phyloP scores from a whole-genome alignment of 2,797 vertebrate genomes.

The Cygnus olor region DNA sequence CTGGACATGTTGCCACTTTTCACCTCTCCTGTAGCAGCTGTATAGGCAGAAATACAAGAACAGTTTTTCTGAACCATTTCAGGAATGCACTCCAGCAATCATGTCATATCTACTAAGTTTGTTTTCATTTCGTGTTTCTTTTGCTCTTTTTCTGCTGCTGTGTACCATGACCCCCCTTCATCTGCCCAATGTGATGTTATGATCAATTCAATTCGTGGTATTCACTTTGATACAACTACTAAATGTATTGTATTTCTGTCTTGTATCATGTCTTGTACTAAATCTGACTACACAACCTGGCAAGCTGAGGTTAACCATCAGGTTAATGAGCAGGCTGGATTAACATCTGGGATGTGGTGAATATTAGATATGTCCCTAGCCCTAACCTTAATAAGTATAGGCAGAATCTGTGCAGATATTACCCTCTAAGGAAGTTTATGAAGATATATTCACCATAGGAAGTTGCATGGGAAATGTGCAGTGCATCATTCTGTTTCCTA shows the following conservation, averaged over 20 bases:
- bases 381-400: not conserved
- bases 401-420: not conserved
- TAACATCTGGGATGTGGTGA: not conserved
- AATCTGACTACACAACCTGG: not conserved
- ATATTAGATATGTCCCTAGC: not conserved
- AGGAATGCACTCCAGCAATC: not conserved
- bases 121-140: not conserved
- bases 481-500: not conserved
- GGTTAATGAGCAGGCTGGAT: not conserved
- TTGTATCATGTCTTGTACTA: not conserved
- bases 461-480: not conserved
- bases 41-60: not conserved
- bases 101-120: not conserved
- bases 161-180: rapidly evolving
- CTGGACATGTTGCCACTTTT: not conserved
- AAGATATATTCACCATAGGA: not conserved
- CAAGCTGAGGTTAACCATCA: not conserved
- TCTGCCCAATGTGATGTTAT: not conserved
- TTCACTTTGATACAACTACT: not conserved
- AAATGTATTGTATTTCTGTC: not conserved
- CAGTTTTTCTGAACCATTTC: not conserved
- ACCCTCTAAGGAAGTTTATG: not conserved
- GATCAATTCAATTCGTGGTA: not conserved
- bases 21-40: not conserved
- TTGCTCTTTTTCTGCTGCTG: not conserved